Conservation (phyloP, 2,113 vertebrate genomes). For the Hyla sarda region DNA sequence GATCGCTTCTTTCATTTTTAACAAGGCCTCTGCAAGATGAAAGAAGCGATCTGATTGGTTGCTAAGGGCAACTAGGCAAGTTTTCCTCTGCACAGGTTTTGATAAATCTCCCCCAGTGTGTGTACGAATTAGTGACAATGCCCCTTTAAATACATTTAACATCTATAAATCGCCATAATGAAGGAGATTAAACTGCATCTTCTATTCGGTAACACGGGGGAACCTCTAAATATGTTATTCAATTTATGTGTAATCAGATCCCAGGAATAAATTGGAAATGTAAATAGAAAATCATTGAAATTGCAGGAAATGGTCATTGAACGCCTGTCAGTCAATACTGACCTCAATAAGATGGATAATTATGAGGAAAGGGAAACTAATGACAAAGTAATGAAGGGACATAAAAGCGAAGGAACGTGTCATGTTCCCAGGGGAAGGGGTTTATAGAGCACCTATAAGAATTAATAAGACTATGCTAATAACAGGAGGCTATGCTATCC, state of each 20-base stretch:
- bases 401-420: background rate
- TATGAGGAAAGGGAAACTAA: background rate
- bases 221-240: background rate
- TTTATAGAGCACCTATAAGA: background rate
- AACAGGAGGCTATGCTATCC: no score
- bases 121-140: no score
- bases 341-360: conserved; percentile 7
- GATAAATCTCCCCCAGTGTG: no score
- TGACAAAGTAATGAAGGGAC: background rate
- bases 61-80: no score
- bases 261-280: background rate
- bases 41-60: no score
- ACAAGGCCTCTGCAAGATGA: no score
- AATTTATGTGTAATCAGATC: background rate
- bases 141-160: no score
- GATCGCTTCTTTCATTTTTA: no score
- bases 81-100: no score
- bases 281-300: background rate
- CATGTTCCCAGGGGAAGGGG: background rate
- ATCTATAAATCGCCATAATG: no score
- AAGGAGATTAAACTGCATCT: no score
- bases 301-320: background rate
- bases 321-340: background rate
- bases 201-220: no score
- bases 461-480: background rate